These are phyloP conservation scores for Anaspis maculata DNA, from an alignment of 2,888 invertebrate species.

Conservation along the genomic window DNA sequence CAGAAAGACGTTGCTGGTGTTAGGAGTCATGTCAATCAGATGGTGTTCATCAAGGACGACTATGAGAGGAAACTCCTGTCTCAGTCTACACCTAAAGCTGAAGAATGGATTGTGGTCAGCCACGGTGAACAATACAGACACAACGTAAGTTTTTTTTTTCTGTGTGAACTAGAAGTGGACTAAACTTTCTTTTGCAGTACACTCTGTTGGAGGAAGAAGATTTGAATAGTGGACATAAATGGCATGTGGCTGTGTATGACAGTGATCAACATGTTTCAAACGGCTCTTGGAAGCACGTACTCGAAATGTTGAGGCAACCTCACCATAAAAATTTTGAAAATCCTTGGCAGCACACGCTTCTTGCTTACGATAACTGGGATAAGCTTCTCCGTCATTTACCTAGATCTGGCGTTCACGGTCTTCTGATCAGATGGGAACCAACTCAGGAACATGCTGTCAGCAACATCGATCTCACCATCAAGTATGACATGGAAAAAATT, in stretches of 20 bases:
- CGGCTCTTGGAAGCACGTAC: conserved; percentile 1
- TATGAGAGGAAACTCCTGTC: conserved; percentile 21
- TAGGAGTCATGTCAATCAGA: conserved; percentile 29
- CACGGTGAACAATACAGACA: conserved; percentile 25
- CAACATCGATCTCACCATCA: conserved; percentile 28
- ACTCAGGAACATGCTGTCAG: conserved; percentile 22
- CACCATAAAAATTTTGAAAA: conserved; percentile 6
- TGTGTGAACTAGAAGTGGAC: conserved; percentile 13
- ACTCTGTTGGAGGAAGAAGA: conserved; percentile 5
- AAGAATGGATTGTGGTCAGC: conserved; percentile 29
- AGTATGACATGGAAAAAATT: conserved; percentile 23
- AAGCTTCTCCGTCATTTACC: conserved; percentile 1
- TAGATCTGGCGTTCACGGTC: conserved; percentile 18
- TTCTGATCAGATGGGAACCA: conserved; percentile 14
- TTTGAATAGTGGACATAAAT: conserved; percentile 5
- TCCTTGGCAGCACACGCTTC: conserved; percentile 9
- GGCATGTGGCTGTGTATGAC: conserved; percentile 6
- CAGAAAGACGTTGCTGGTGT: conserved; percentile 28
- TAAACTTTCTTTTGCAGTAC: conserved; percentile 5
- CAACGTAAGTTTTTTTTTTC: too few species aligned
- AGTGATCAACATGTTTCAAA: conserved; percentile 5
- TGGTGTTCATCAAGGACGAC: conserved; percentile 34
- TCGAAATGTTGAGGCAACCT: conserved; percentile 1
- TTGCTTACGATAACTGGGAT: conserved; percentile 10
- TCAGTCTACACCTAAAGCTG: conserved; percentile 31